A percentile compares a stretch with the other conserved stretches of the same genome.
These are phyloP conservation scores for Valencia hispanica DNA, from an alignment of 2,797 vertebrate genomes.

Conservation along the genomic window DNA sequence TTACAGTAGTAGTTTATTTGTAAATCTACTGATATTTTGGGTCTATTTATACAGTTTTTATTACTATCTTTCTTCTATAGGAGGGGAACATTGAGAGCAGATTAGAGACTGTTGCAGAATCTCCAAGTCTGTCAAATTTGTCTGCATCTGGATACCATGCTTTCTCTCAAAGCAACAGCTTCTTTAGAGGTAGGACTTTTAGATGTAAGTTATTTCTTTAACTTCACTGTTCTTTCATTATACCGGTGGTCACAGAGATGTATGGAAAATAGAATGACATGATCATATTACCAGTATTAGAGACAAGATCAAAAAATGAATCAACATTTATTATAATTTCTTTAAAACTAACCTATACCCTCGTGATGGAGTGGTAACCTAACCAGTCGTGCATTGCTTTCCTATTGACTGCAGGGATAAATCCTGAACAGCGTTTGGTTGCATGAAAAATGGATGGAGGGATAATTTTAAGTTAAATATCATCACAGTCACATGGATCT, in stretches of 20 bases:
- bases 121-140: constrained; percentile 62
- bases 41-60: background rate
- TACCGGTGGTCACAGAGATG: background rate
- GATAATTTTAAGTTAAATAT: background rate
- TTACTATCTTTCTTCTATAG: constrained; percentile 29
- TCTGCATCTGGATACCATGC: constrained; percentile 58
- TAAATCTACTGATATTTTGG: background rate
- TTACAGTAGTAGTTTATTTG: background rate
- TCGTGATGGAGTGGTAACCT: background rate
- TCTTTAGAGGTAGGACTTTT: constrained; percentile 60
- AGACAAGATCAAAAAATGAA: background rate
- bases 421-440: background rate
- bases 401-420: background rate
- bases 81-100: constrained; percentile 70
- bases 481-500: background rate
- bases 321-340: background rate
- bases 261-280: background rate
- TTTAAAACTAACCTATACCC: background rate
- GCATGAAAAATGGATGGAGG: background rate
- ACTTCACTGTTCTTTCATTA: background rate
- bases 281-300: background rate
- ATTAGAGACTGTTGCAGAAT: constrained; percentile 74
- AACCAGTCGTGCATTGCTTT: background rate
- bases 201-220: background rate
- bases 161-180: constrained; percentile 47